Conservation (phyloP, 2,113 vertebrate genomes). For the Columbina picui region DNA sequence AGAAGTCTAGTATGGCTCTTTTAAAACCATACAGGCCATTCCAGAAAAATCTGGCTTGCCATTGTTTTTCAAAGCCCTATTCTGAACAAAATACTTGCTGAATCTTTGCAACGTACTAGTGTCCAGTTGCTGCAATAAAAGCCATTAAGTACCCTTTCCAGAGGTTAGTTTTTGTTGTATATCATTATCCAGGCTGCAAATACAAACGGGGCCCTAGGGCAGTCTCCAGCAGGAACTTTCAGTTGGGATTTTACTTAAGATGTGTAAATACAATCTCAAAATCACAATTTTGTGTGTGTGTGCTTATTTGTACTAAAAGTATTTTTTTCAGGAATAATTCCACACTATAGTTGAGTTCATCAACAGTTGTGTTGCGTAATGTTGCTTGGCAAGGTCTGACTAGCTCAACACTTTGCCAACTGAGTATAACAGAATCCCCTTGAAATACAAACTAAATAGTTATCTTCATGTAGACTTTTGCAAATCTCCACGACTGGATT, state of each 20-base stretch:
- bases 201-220: neutral
- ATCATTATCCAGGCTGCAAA: neutral
- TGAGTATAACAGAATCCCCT: neutral
- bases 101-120: neutral
- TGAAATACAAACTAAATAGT: accelerated
- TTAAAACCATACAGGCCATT: neutral
- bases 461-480: too few species aligned
- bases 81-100: neutral
- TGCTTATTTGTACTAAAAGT: neutral
- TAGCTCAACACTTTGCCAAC: neutral
- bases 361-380: neutral
- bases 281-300: too few species aligned
- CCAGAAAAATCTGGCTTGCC: neutral
- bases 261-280: neutral
- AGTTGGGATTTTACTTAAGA: neutral
- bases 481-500: neutral
- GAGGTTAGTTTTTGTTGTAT: neutral
- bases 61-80: neutral
- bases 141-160: neutral
- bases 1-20: neutral
- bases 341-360: neutral
- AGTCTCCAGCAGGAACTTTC: neutral
- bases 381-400: neutral
- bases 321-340: neutral
- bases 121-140: neutral